Base-by-base conservation (phyloP, 1,140 invertebrate genomes). In the Lepidurus packardi region DNA sequence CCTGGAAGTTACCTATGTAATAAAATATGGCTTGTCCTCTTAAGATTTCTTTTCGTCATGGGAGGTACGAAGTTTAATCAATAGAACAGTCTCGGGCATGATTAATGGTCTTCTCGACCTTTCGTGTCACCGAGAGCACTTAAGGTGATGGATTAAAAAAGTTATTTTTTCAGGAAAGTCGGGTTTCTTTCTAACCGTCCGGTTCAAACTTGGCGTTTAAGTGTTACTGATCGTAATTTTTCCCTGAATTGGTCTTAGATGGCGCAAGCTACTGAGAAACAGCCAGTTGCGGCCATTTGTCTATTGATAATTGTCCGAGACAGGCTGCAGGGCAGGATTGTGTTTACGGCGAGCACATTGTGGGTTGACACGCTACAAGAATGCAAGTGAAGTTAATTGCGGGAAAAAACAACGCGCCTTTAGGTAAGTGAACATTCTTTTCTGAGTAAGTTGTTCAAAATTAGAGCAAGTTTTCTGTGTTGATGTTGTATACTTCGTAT, bases 361-460 rank as follows among this genome's bases (percentile, higher is more conserved):
- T 16, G 21, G 13, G 21, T 65, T 65, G 16, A 65, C 7, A 13
- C 2, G 53, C 34, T 34, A 34, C 34, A 4, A 65, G 53, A 65
- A 65, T 65, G 53, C 53, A 65, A 65, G 53, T 65, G 6, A 65
- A 65, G 53, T 65, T 65, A 21, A 65, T 65, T 16, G 53, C 53
- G 53, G 53, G 53, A 13, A 16, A 65, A 65, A 65, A 65, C 21
- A 65, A 65, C 53, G 53, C 53, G 21, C 53, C 53, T 21, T 21
- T 65, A n/a, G 53, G 53, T 65, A 65, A 65, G 53, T 65, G 16
- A 65, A 65, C 24, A 91, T 83, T 83, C 90, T 88, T 81, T 86
- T 83, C 76, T 86, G 85, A 65, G 53, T 65, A 65, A 65, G 4
- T 47, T 1, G 7, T 1, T 9, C 13, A 4, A 65, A 65, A 11